Base-by-base conservation (phyloP, 2,888 invertebrate genomes). In the Drosophila mayaguana region DNA sequence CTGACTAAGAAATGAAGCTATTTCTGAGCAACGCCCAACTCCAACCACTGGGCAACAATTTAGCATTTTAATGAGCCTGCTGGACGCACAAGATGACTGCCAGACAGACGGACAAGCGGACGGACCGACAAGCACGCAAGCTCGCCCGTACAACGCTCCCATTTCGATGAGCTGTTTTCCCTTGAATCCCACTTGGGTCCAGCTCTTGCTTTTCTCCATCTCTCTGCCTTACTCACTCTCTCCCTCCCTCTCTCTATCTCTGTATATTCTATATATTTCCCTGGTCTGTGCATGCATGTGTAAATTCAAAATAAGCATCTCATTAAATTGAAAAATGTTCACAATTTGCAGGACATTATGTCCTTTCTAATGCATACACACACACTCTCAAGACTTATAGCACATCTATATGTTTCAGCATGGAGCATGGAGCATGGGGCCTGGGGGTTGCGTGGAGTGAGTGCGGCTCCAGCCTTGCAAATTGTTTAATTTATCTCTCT, bases 281-380 rank as follows among this genome's bases (percentile, higher is more conserved):
- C 66, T 70, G 51, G 18, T 18, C 38, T 62, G 59, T 45, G 72
- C 82, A 79, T 76, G 77, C 79, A 81, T 79, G 91, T 90, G 85
- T 79, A 90, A 88, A 83, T 91, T 86, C 81, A 79, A 83, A 90
- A 90, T 85, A 88, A 91, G 89, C 88, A 89, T 81, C 91, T 90
- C 90, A 90, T 90, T 90, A 90, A 90, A 91, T 88, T 91, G 90
- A 91, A 89, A 91, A 89, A 90, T 86, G 84, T 83, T 72, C 76
- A 75, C 88, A 89, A 87, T 87, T 89, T 90, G 75, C 81, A 77
- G 84, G 80, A 81, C 83, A 90, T 85, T 83, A 88, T 88, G 84
- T 76, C 71, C 43, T 60, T 59, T 56, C 75, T 76, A 81, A 77
- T 78, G 70, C 68, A 72, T 60, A 73, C 56, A 57, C 36, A 53